A percentile compares a stretch with the other conserved stretches of the same genome.
Evolutionary conservation across 2,888 invertebrate species (phyloP).

Genomic region (Neoascia interrupta): DNA sequence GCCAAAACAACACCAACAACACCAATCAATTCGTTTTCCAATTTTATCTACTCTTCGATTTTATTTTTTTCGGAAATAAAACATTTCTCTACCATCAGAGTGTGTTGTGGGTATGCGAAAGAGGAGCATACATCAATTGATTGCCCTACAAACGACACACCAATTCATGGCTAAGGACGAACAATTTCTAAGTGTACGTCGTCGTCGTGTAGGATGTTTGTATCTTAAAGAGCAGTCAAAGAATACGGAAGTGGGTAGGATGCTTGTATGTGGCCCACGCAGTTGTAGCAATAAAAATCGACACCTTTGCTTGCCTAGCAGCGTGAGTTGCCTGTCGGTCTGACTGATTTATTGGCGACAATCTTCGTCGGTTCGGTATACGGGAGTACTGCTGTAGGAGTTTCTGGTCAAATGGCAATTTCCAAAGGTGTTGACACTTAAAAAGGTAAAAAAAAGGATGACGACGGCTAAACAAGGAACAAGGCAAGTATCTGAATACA

Average conservation of each 20-base stretch:
- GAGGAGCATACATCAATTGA: conserved; percentile 32
- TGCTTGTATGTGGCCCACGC: conserved; percentile 13
- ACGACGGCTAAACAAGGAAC: background rate
- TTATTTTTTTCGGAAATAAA: conserved; percentile 29
- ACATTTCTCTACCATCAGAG: conserved; percentile 17
- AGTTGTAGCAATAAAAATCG: conserved; percentile 60
- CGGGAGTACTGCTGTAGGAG: no score
- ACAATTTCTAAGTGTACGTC: background rate
- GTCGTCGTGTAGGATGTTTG: background rate
- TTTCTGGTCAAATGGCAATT: conserved; percentile 61
- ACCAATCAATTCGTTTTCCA: conserved; percentile 53
- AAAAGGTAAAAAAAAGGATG: background rate
- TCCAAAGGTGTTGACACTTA: conserved; percentile 28
- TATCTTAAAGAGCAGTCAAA: background rate
- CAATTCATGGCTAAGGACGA: background rate
- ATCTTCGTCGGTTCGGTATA: conserved; percentile 8
- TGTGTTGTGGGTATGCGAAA: background rate
- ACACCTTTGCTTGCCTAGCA: conserved; percentile 44
- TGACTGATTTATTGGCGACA: conserved; percentile 64
- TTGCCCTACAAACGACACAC: conserved; percentile 30
- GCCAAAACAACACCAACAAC: conserved; percentile 25
- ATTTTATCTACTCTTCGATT: conserved; percentile 44
- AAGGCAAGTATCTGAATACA: background rate
- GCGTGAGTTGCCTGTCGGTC: conserved; percentile 40
- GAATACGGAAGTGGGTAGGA: conserved; percentile 11